Base-by-base conservation (phyloP, 2,888 invertebrate species). In the Sisyra terminalis region DNA sequence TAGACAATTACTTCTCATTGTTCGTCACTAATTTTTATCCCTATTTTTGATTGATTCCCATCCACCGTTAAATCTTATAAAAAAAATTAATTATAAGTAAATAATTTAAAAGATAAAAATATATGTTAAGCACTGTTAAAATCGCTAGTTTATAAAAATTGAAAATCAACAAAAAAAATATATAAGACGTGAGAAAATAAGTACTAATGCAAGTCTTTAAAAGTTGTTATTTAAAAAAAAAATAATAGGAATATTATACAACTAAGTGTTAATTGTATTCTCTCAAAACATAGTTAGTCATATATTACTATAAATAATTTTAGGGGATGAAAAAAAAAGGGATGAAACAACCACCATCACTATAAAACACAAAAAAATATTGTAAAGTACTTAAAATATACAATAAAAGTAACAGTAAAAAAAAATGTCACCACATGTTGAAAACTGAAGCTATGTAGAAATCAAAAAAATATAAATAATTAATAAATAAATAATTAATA, bases 281-380 rank as follows among this genome's bases (percentile, higher is more conserved):
- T 60, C 57, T 24, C 24, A 24, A 24, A 60, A 61, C n/a, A n/a
- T 70, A 71, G 68, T 68, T 66, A 69, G 70, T 66, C 65, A 67
- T 66, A 63, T 63, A 64, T 66, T 65, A 64, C 52, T 52, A 52
- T 46, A 49, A 49, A 50, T 44, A 48, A 47, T 49, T 48, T 46
- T 37, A 37, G 37, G 18, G 16, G 37, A 37, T 37, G 17, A 17
- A 15, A 35, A 35, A 35, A 46, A 44, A 38, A 44, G 46, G 45
- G 45, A 35, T 45, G 39, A 42, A 5, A 7, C 3, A 24, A 24
- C 24, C 24, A 24, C 24, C 24, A 24, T 24, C 24, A 24, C 24
- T 24, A 24, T n/a, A 24, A 24, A 24, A 24, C 24, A 24, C 24
- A 24, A 24, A n/a, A n/a, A n/a, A 45, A 49, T 46, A 48, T 47